These are phyloP conservation scores for Hirudinaria manillensis DNA, from an alignment of 2,888 invertebrate species.

Conservation along the genomic window DNA sequence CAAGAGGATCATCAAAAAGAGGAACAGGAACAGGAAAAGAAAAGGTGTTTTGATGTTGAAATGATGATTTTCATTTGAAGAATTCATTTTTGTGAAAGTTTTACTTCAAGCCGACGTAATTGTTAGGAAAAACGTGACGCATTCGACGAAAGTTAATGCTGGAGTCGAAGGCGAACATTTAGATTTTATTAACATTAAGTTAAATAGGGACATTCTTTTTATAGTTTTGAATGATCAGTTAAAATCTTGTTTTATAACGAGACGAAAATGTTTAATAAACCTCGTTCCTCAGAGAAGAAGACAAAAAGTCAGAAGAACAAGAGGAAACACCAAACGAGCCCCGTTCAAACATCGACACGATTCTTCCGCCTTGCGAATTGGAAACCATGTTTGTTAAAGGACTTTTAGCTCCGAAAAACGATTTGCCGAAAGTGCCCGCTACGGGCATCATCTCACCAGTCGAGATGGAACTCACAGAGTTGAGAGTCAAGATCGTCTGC, in stretches of 20 bases:
- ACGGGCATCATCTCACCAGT: conserved; percentile 20
- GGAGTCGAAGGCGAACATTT: too few species aligned
- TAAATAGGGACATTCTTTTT: too few species aligned
- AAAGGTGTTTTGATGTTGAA: not conserved
- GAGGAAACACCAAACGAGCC: not conserved
- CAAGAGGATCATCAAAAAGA: conserved; percentile 24
- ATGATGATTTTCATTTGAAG: not conserved
- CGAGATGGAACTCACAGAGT: conserved; percentile 34
- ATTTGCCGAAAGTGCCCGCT: not conserved
- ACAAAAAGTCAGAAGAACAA: conserved; percentile 6
- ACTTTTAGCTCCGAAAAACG: not conserved
- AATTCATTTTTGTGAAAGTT: too few species aligned
- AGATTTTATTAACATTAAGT: too few species aligned
- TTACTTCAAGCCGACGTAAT: too few species aligned
- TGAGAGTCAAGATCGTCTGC: conserved; percentile 34
- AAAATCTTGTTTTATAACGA: too few species aligned
- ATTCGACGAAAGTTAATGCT: too few species aligned
- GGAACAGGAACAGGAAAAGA: conserved; percentile 14
- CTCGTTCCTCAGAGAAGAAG: not conserved
- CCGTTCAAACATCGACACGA: conserved; percentile 26
- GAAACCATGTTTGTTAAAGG: conserved; percentile 23
- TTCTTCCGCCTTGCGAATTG: conserved; percentile 26
- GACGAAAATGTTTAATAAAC: too few species aligned
- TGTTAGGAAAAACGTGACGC: too few species aligned
- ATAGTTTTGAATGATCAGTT: too few species aligned